Conservation (phyloP, 2,797 vertebrate species). For the Limnodromus scolopaceus region DNA sequence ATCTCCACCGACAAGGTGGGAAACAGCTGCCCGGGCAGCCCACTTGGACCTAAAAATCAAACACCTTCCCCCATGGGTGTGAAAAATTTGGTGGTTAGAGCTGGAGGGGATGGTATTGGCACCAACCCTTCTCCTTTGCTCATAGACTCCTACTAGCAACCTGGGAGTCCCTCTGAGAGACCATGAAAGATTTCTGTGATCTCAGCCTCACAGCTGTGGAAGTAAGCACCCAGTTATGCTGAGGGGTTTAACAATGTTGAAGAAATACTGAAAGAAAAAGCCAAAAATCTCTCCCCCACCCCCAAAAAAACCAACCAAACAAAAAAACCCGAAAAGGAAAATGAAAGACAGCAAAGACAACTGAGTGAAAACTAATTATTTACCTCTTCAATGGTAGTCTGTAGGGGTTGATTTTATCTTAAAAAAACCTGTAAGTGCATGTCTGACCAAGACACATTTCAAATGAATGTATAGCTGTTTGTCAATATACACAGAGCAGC, state of each 20-base stretch:
- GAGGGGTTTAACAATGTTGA: background rate
- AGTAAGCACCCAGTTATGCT: background rate
- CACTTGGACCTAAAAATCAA: background rate
- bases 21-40: background rate
- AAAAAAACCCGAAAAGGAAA: background rate
- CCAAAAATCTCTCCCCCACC: rapidly evolving
- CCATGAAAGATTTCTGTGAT: background rate
- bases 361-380: background rate
- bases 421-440: background rate
- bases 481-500: background rate
- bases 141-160: background rate
- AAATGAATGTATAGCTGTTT: background rate
- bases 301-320: background rate
- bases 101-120: background rate
- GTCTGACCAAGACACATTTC: background rate
- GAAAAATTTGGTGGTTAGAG: background rate
- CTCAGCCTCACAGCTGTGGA: background rate
- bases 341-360: background rate
- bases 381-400: background rate
- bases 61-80: background rate
- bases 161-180: background rate
- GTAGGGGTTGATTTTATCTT: background rate
- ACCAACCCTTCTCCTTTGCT: background rate
- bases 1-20: background rate
- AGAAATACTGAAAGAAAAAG: background rate